Evolutionary conservation across 2,797 vertebrate genomes (phyloP), one percentile per base, ranked within the genome.

Genomic region (Scolopax bukidnonensis): DNA sequence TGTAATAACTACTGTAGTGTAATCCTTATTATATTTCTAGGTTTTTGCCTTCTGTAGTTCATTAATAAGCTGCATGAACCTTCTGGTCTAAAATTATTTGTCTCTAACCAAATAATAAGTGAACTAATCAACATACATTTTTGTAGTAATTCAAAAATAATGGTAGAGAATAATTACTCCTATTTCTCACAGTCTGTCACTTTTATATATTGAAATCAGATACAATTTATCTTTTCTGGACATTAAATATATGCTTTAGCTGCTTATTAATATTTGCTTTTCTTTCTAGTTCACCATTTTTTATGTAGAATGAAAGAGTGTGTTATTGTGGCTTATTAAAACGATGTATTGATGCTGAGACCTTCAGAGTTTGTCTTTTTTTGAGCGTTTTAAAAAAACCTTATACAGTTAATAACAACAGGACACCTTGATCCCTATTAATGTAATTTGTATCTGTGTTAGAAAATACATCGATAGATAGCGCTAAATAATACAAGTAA

Each of bases 81-180:
- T 77, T 80, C 73, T 40, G 73, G 57, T 65, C 24, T 67, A 90
- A 91, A 95, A 63, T 57, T 84, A 64, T 23, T 94, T 79, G 73
- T 85, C 95, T 94, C 60, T 83, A 70, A 73, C 59, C 73, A 81
- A 92, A 70, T 89, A 87, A 90, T 95, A 95, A 93, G 90, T 94
- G 67, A 83, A 87, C 32, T 85, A 91, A 56, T 91, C 94, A 94
- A 54, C 4, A 6, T 80, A 43, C 59, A 38, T 90, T 94, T 86
- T 70, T 83, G 15, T 60, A 68, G 19, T 90, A 70, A 95, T 90
- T 95, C 11, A 81, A 32, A 91, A 54, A 74, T 60, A 89, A 64
- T 84, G 65, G 48, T 81, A 84, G 73, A 38, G 81, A 92, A 86
- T 94, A 95, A 97, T 95, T 96, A 90, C 40, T 96, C 9, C 76